phyloP scores from a whole-genome alignment of 2,113 vertebrate genomes.

The Embiotoca jacksoni region DNA sequence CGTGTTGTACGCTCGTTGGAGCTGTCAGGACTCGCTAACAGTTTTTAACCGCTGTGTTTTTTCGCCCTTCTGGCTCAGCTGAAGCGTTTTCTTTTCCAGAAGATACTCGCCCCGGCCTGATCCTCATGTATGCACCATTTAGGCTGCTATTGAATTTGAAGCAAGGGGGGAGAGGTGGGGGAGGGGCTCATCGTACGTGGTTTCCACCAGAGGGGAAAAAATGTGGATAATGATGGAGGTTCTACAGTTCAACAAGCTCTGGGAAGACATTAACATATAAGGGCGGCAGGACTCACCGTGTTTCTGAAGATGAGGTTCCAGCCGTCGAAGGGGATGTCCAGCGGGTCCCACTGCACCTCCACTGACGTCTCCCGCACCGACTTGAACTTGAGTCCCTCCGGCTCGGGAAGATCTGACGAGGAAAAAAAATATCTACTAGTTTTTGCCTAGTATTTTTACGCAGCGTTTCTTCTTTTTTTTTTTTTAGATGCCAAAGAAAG shows the following conservation, averaged over 20 bases:
- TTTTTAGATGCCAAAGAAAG: neutral
- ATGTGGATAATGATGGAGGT: slow-evolving; percentile 52
- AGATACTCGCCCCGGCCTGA: slow-evolving; percentile 21
- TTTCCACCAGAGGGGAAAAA: slow-evolving; percentile 35
- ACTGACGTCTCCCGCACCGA: slow-evolving; percentile 94
- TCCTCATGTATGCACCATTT: slow-evolving; percentile 33
- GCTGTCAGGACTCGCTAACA: slow-evolving; percentile 53
- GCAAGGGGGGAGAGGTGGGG: slow-evolving; percentile 22
- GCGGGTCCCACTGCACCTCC: slow-evolving; percentile 96
- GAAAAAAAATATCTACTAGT: neutral
- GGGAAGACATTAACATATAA: slow-evolving; percentile 21
- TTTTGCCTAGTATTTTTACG: too few relatives aligned
- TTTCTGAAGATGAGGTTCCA: slow-evolving; percentile 97
- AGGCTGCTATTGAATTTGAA: slow-evolving; percentile 52
- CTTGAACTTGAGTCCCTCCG: slow-evolving; percentile 96
- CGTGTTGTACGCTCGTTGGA: slow-evolving; percentile 48
- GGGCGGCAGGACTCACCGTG: slow-evolving; percentile 83
- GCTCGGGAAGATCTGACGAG: slow-evolving; percentile 91
- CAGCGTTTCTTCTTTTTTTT: too few relatives aligned
- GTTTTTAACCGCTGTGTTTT: slow-evolving; percentile 58
- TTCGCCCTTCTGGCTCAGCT: slow-evolving; percentile 49
- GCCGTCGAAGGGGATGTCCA: slow-evolving; percentile 93
- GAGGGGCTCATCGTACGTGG: slow-evolving; percentile 7
- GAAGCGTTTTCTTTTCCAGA: slow-evolving; percentile 75
- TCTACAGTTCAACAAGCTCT: slow-evolving; percentile 3